These are phyloP conservation scores for Lampris incognitus DNA, from an alignment of 2,113 vertebrate genomes.

Conservation along the genomic window DNA sequence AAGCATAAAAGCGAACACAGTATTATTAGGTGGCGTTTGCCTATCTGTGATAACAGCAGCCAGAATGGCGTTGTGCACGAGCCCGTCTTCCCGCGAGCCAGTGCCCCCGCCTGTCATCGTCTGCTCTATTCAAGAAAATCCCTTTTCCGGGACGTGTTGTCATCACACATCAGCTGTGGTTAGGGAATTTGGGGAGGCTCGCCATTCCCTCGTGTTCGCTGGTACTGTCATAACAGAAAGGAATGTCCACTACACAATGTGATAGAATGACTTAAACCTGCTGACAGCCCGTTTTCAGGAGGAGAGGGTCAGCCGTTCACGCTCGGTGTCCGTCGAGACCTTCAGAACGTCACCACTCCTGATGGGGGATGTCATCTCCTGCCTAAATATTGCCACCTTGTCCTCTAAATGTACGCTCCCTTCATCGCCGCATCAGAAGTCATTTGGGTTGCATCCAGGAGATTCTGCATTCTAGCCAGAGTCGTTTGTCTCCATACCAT, in stretches of 20 bases:
- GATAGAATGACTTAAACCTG: conserved; percentile 54
- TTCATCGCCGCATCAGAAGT: conserved; percentile 30
- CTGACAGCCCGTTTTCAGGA: conserved; percentile 25
- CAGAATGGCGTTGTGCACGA: not conserved
- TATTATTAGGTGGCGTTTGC: no score
- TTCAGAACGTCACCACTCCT: conserved; percentile 27
- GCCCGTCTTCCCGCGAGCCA: not conserved
- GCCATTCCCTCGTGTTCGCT: not conserved
- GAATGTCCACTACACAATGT: conserved; percentile 8
- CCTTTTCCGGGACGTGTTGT: not conserved
- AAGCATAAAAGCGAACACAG: no score
- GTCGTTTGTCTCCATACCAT: conserved; percentile 18
- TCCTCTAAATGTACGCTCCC: conserved; percentile 32
- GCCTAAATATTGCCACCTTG: conserved; percentile 39
- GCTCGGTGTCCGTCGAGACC: not conserved
- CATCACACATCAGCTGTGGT: not conserved
- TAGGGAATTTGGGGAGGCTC: not conserved
- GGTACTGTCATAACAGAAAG: conserved; percentile 17
- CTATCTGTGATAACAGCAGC: no score
- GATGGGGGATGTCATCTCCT: conserved; percentile 19
- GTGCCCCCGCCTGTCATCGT: not conserved
- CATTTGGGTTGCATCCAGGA: conserved; percentile 1
- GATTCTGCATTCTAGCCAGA: not conserved
- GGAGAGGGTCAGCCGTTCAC: conserved; percentile 45
- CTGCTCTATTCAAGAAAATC: not conserved